Evolutionary conservation across 2,113 vertebrate species (phyloP), one percentile per base, ranked within the genome.

Genomic region (Oncorhynchus kisutch): DNA sequence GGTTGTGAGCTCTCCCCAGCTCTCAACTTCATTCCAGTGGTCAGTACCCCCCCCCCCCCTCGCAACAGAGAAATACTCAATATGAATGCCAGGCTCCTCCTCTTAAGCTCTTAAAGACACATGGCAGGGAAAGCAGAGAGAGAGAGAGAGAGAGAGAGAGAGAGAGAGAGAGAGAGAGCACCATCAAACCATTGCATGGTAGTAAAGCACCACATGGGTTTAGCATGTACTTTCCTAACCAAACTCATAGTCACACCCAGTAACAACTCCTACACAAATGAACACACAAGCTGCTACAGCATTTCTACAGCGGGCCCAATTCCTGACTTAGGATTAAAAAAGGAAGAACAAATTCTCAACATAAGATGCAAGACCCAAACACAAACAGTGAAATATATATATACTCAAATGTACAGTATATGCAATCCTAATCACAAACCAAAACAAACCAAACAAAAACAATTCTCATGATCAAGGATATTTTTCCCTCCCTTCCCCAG

Each of bases 31-130:
- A 91, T 91, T 93, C 89, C 91, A 88, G 39, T 45, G 39, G 39
- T 45, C 74, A 87, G 85, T 71, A 81, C 66, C 45, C 71, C 67
- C 84, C 81, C n/a, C 77, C 87, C 78, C 77, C 78, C 77, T 71
- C 67, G 84, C 78, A 79, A 74, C 86, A 88, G 75, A 78, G 74
- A 90, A 84, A 91, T 73, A 87, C 84, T 86, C 83, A 54, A 86
- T 85, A 89, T 79, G 85, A 89, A 85, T 74, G 74, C 72, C 74
- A 86, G 77, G 85, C 86, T 81, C 89, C 92, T 88, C 94, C 94
- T 92, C 86, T 94, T 94, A 94, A 94, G 94, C 94, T 92, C 86
- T 94, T 94, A 94, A 94, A 94, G 93, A 84, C 16, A 92, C 87
- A 75, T 39, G 45, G n/a, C 14, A 8, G 16, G 13, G 51, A 13